Percentiles rank a stretch among this genome's conserved stretches.
Evolutionary conservation across 2,888 invertebrate genomes (phyloP).

Genomic region (Drosophila quinaria): DNA sequence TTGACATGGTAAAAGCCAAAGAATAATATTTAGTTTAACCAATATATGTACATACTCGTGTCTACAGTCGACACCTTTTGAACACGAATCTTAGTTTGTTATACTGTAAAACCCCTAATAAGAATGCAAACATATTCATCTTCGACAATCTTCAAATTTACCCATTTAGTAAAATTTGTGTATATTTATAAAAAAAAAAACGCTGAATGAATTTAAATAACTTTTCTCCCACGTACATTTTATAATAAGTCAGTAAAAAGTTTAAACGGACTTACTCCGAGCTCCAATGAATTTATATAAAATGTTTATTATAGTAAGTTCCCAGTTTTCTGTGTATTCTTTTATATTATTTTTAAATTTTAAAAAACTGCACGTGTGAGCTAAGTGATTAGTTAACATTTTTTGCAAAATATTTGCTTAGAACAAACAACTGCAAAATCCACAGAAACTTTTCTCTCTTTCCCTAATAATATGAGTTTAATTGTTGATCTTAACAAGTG

Average conservation of each 20-base stretch:
- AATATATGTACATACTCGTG: neutral
- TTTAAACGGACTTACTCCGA: too few relatives aligned
- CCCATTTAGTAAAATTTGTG: neutral
- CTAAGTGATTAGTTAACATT: neutral
- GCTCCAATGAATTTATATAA: too few relatives aligned
- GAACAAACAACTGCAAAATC: constrained; percentile 18
- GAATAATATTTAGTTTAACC: constrained; percentile 16
- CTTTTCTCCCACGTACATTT: too few relatives aligned
- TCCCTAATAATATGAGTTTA: constrained; percentile 2
- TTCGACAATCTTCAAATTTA: neutral
- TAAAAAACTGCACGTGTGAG: neutral
- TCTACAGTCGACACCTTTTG: constrained; percentile 4
- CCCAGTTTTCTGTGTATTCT: too few relatives aligned
- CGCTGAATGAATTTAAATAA: too few relatives aligned
- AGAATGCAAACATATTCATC: neutral
- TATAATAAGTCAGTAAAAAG: too few relatives aligned
- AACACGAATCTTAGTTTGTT: neutral
- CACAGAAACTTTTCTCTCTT: neutral
- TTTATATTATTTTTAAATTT: neutral
- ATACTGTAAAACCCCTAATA: neutral
- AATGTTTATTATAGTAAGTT: too few relatives aligned
- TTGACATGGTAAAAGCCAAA: constrained; percentile 13
- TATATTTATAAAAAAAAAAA: too few relatives aligned
- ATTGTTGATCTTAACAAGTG: constrained; percentile 31
- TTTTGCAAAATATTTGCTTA: constrained; percentile 24